A percentile compares a stretch with the other conserved stretches of the same genome.
phyloP scores from a whole-genome alignment of 2,888 invertebrate genomes.

The Frankliniella intonsa region DNA sequence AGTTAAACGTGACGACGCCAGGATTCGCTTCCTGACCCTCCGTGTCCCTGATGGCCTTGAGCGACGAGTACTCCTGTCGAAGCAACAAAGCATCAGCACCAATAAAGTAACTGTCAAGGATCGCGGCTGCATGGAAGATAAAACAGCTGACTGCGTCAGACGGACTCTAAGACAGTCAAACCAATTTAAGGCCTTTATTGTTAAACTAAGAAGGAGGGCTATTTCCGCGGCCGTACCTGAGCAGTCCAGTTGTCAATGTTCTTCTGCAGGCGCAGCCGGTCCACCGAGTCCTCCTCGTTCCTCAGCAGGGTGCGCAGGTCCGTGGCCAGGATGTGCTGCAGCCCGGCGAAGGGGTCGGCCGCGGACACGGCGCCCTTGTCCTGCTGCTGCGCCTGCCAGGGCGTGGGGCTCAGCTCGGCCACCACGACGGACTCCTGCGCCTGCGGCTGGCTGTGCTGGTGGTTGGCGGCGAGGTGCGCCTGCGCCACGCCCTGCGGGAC shows the following conservation, averaged over 20 bases:
- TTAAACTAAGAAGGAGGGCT: too few species aligned
- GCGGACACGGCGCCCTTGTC: not conserved
- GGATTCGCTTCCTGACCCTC: not conserved
- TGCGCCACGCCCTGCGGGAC: slow-evolving; percentile 36
- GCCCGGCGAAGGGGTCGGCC: slow-evolving; percentile 28
- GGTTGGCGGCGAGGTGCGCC: slow-evolving; percentile 34
- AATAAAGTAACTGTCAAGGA: too few species aligned
- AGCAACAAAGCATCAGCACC: not conserved
- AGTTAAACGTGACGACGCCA: slow-evolving; percentile 2
- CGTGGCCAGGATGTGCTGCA: slow-evolving; percentile 44
- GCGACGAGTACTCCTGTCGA: not conserved
- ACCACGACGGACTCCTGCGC: slow-evolving; percentile 10
- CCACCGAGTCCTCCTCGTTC: slow-evolving; percentile 55
- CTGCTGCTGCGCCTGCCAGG: not conserved
- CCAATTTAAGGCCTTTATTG: too few species aligned
- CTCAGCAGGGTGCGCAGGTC: slow-evolving; percentile 53
- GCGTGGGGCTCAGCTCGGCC: slow-evolving; percentile 18
- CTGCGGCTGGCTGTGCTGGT: slow-evolving; percentile 33
- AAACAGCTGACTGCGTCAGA: too few species aligned
- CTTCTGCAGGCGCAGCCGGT: slow-evolving; percentile 69
- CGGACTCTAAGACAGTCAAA: too few species aligned
- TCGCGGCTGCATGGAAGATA: too few species aligned
- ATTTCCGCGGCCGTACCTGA: slow-evolving; percentile 44
- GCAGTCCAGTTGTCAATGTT: slow-evolving; percentile 83
- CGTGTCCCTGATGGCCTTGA: not conserved